These are phyloP conservation scores for Trematocara marginatum DNA, from an alignment of 2,113 vertebrate genomes.

Conservation along the genomic window DNA sequence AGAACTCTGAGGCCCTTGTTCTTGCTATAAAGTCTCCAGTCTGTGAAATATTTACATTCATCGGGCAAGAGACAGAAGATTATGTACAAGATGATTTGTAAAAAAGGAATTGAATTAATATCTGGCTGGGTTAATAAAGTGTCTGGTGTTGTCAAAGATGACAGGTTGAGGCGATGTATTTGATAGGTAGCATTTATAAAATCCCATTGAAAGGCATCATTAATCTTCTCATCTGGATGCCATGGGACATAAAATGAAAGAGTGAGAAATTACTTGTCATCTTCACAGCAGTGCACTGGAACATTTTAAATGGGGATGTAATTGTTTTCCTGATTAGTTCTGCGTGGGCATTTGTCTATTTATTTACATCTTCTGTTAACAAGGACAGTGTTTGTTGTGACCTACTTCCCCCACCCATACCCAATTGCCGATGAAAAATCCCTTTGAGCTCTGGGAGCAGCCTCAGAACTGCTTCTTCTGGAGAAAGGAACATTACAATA, in stretches of 20 bases:
- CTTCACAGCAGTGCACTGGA: conserved; percentile 62
- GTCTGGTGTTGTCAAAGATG: conserved; percentile 54
- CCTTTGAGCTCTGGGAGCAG: conserved; percentile 45
- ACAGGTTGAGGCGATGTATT: conserved; percentile 51
- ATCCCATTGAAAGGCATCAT: conserved; percentile 64
- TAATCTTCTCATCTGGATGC: conserved; percentile 69
- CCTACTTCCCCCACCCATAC: conserved; percentile 42
- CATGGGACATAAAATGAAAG: conserved; percentile 60
- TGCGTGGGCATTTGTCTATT: conserved; percentile 58
- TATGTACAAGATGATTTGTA: conserved; percentile 22
- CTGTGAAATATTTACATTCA: conserved; percentile 27
- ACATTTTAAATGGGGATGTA: conserved; percentile 62
- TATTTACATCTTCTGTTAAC: conserved; percentile 71
- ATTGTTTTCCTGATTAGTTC: conserved; percentile 71
- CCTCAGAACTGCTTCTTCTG: conserved; percentile 26
- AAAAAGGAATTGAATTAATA: conserved; percentile 40
- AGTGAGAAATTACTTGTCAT: conserved; percentile 64
- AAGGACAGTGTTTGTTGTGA: conserved; percentile 64
- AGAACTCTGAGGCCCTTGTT: background rate
- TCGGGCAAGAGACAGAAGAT: conserved; percentile 20
- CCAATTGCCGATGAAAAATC: conserved; percentile 55
- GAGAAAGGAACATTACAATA: conserved; percentile 1
- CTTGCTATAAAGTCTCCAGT: background rate
- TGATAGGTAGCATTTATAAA: conserved; percentile 61
- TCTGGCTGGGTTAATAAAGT: conserved; percentile 41